A percentile compares a stretch with the other conserved stretches of the same genome.
Evolutionary conservation across 1,140 invertebrate genomes (phyloP).

Genomic region (Drosophila lacertosa): DNA sequence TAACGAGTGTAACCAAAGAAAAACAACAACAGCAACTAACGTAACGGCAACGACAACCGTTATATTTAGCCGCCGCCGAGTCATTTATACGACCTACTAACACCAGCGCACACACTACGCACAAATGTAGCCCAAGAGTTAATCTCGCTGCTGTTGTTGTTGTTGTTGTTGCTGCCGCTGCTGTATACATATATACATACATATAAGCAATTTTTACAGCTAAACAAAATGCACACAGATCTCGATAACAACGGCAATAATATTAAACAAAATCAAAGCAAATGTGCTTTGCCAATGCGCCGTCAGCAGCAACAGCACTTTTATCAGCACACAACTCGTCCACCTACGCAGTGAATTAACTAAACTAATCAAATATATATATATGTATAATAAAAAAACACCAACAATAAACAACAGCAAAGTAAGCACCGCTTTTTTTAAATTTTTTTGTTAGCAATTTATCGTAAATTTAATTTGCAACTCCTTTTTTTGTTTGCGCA

Average conservation of each 20-base stretch:
- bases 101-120: conserved; percentile 50
- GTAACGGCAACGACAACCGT: conserved; percentile 61
- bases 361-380: conserved; percentile 31
- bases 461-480: conserved; percentile 16
- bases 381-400: conserved; percentile 17
- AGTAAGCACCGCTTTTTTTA: conserved; percentile 50
- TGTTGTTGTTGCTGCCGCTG: conserved; percentile 47
- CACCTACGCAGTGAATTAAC: conserved; percentile 68
- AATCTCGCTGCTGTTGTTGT: conserved; percentile 35
- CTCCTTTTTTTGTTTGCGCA: conserved; percentile 50
- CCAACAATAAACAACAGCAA: conserved; percentile 54
- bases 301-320: conserved; percentile 63
- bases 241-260: conserved; percentile 55
- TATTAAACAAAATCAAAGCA: conserved; percentile 45
- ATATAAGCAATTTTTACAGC: conserved; percentile 32
- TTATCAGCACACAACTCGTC: conserved; percentile 71
- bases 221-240: conserved; percentile 72
- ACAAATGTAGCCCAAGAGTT: conserved; percentile 44
- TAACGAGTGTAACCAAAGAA: conserved; percentile 69
- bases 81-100: conserved; percentile 57
- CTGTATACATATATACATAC: conserved; percentile 7
- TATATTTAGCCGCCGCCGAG: conserved; percentile 72
- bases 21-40: conserved; percentile 36
- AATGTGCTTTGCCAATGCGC: conserved; percentile 46
- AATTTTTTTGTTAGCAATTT: conserved; percentile 12